These are phyloP conservation scores for Hydrozoanthus tunicans DNA, from an alignment of 64 coral and sea anemone genomes.

Conservation along the genomic window DNA sequence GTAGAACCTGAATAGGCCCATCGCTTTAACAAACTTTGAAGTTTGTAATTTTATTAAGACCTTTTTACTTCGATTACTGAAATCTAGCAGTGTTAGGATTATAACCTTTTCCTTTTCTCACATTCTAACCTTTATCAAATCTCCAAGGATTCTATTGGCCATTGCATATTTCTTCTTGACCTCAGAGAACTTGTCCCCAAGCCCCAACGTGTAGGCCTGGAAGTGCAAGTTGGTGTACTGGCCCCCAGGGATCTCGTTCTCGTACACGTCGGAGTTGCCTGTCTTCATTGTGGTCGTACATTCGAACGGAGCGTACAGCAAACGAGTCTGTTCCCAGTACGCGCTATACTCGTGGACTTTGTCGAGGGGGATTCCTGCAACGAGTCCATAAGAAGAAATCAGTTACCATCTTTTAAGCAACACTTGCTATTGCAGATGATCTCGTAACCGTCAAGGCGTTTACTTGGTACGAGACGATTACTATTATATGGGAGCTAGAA, in stretches of 20 bases:
- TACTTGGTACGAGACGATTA: no score
- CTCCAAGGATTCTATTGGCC: slow-evolving; percentile 88
- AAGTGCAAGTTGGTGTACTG: slow-evolving; percentile 99
- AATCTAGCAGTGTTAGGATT: no score
- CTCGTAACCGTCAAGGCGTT: no score
- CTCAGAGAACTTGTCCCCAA: slow-evolving; percentile 87
- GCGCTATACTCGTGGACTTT: slow-evolving; percentile 92
- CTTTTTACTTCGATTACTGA: no score
- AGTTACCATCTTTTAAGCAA: neutral
- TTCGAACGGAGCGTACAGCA: slow-evolving; percentile 95
- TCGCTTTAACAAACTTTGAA: no score
- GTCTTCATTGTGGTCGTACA: slow-evolving; percentile 98
- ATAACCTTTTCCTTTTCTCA: neutral
- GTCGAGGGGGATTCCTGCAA: slow-evolving; percentile 78
- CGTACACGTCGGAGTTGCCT: slow-evolving; percentile 94
- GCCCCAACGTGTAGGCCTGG: slow-evolving; percentile 93
- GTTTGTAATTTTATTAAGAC: no score
- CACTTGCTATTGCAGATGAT: no score
- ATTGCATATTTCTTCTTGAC: slow-evolving; percentile 92
- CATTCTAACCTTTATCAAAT: slow-evolving; percentile 84
- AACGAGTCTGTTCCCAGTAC: slow-evolving; percentile 93
- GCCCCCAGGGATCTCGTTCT: slow-evolving; percentile 97
- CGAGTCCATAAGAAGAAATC: neutral
- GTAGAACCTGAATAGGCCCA: no score
- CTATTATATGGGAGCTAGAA: no score